Conservation (phyloP, 2,113 vertebrate species). For the Vidua macroura region DNA sequence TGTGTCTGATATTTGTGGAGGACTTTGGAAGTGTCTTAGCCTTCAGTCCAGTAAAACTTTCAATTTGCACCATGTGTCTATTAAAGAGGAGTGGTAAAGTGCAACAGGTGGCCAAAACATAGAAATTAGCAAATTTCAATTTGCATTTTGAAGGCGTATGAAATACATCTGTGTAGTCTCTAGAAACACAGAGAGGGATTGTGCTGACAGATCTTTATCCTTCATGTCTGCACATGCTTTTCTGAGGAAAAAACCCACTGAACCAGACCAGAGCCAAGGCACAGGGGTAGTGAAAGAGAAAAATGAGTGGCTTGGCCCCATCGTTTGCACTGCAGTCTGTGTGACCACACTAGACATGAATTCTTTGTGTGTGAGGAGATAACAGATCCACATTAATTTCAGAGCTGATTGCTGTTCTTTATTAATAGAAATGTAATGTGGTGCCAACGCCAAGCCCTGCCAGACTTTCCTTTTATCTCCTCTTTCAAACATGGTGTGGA, state of each 20-base stretch:
- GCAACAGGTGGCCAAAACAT: not conserved
- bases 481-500: not conserved
- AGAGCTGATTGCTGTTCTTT: not conserved
- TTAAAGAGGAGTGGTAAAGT: not conserved
- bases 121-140: not conserved
- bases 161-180: not conserved
- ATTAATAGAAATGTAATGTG: slow-evolving; percentile 21
- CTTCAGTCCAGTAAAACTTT: not conserved
- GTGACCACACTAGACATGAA: not conserved
- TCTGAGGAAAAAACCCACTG: not conserved
- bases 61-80: not conserved
- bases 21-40: not conserved
- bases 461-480: slow-evolving; percentile 6
- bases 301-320: not conserved
- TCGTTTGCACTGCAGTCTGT: fast-evolving
- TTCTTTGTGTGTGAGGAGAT: not conserved
- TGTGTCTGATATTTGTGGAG: not conserved
- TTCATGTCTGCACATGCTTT: not conserved
- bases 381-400: slow-evolving; percentile 40
- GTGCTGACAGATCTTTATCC: not conserved
- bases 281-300: not conserved
- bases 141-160: not conserved
- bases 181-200: not conserved
- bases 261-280: not conserved
- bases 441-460: not conserved